Base-by-base conservation (phyloP, 2,888 invertebrate genomes). In the Rambutsinella grinnellia region DNA sequence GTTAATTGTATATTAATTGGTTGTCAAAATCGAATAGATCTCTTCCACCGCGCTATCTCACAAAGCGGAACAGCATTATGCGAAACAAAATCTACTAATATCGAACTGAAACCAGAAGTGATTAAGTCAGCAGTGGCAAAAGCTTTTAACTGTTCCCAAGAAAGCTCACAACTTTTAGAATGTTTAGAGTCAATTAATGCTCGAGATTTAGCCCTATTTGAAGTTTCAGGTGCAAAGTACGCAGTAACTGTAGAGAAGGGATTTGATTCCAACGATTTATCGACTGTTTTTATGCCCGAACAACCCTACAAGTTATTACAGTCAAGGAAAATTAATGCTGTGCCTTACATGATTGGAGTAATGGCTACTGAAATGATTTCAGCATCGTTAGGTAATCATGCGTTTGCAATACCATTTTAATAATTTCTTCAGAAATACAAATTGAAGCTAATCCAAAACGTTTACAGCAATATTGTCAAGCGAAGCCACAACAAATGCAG, bases 11-110 rank as follows among this genome's bases (percentile, higher is more conserved):
- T 21, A 63, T 47, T 47, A 21, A 61, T 61, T n/a, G n/a, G 19
- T 61, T 5, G 6, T 61, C 19, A 21, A 23, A 10, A 10, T 61
- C n/a, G n/a, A n/a, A 2, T 23, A 78, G 80, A 70, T 10, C 36
- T 80, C 2, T 80, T 79, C 44, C 74, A 74, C n/a, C 1, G 74
- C 47, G 80, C 70, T 1, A 80, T 80, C n/a, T 57, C 66, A 17
- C 67, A 80, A 75, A 77, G 76, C 67, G 78, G 78, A n/a, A 67
- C 76, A 8, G 36, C 36, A 36, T 36, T 36, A 13, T 36, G 36
- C 13, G 36, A 36, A 36, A 36, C 36, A 36, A 36, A 36, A 36
- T 8, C 26, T 6, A 17, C 3, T 46, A 49, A 23, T 10, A 5
- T 78, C 0, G 65, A 79, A 15, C 24, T 67, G 21, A 23, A 72